Base-by-base conservation (phyloP, 1,140 invertebrate genomes). In the Grapholita molesta region DNA sequence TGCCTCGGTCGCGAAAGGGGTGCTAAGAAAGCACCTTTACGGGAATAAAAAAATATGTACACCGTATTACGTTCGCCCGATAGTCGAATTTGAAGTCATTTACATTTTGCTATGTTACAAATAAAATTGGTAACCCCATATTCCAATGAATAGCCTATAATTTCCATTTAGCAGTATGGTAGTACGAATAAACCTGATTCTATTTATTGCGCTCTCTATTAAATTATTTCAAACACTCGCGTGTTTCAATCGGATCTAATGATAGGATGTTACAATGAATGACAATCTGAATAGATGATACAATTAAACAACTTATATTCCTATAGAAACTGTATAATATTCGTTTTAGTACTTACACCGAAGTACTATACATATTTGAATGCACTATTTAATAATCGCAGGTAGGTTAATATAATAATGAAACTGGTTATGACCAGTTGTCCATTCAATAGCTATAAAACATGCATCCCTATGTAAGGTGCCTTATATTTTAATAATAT, bases 91-190 rank as follows among this genome's bases (percentile, higher is more conserved):
- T 61, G 1, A 30, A 30, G 32, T 15, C 6, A 5, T 32, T 15
- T 18, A 0, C 0, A 15, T 61, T 61, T 32, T 15, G 7, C 0
- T 15, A 15, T n/a, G 6, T 15, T 15, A 7, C 55, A 30, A 11
- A 28, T 28, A 61, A 61, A 61, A 8, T 61, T 61, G 24, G n/a
- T 28, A 15, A 18, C 12, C 24, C 71, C 64, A 70, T 70, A 70
- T 79, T 71, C 71, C 70, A 64, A 69, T 78, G 76, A 80, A 80
- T 80, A 71, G 72, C 64, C 57, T 52, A 72, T 78, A 80, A 78
- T 76, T 75, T 73, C 67, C 55, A 74, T 74, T 80, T 77, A 53
- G 70, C 71, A 38, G 64, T 72, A 68, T 70, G 33, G 52, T 64
- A 69, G 42, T 52, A 72, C 66, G 71, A 78, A 70, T 48, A 70